Evolutionary conservation across 2,888 invertebrate species (phyloP), one percentile per base, ranked within the genome.

Genomic region (Antheraea yamamai): DNA sequence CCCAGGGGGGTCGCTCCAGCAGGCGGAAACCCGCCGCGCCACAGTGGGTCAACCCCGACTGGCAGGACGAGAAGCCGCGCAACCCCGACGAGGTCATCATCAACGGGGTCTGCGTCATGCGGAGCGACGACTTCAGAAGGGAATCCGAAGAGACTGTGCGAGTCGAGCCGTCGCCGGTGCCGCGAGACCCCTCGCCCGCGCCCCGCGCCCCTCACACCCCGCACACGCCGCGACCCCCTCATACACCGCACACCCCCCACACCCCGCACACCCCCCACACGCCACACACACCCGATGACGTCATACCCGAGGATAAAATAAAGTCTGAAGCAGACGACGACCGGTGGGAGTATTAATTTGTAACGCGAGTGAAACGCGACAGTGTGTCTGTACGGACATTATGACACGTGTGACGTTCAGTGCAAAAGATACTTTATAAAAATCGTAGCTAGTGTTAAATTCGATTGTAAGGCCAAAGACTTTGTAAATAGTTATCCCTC

Each of bases 41-140:
- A 2, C 99, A 99, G 92, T 99, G 99, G 98, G 98, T 99, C 7
- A 99, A 99, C 91, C 99, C 99, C 12, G 98, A 98, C 83, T 98
- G 98, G 97, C 97, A 97, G 86, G 97, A 97, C 86, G 96, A 96
- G 81, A 95, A 95, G 81, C 95, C 95, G 26, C 91, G 95, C 71
- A 93, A 89, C 85, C 94, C 91, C 79, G 97, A 97, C 84, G 98
- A 98, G 87, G 98, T 98, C 47, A 98, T 98, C 85, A 98, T 98
- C 83, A 98, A 98, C 87, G 98, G 98, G 1, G 98, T 98, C 47
- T 98, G 98, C 88, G 98, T 98, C 10, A 98, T 98, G 97, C 96
- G 97, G 82, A 97, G 97, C 76, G 97, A 97, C 81, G 97, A 97
- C 88, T 97, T 97, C 88, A 91, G 95, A 72, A 91, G 96, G 75